phyloP scores from a whole-genome alignment of 1,140 invertebrate genomes.

The Neuroterus valhalla region DNA sequence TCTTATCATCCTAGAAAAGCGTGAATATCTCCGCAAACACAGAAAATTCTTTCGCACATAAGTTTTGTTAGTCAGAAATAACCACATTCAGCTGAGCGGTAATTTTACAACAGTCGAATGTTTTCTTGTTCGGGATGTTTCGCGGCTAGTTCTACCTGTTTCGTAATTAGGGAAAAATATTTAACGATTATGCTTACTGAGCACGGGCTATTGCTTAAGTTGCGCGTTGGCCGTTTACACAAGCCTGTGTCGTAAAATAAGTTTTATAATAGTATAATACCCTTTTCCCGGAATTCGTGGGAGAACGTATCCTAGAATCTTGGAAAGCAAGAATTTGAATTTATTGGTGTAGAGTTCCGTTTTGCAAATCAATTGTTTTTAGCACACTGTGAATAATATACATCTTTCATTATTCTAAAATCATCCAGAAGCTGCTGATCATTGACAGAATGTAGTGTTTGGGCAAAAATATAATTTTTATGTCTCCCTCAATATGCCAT shows the following conservation, averaged over 20 bases:
- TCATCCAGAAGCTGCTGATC: too few species aligned
- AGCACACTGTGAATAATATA: too few species aligned
- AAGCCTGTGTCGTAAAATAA: neutral
- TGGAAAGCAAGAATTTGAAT: too few species aligned
- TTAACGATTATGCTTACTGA: constrained; percentile 28
- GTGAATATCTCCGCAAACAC: neutral
- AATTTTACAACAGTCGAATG: constrained; percentile 19
- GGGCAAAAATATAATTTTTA: too few species aligned
- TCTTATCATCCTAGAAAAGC: neutral
- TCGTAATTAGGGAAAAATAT: constrained; percentile 14
- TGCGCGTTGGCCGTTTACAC: neutral
- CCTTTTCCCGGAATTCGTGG: neutral
- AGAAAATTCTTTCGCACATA: constrained; percentile 4
- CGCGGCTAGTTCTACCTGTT: constrained; percentile 12
- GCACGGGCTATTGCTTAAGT: constrained; percentile 2
- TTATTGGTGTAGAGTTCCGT: too few species aligned
- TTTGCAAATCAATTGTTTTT: too few species aligned
- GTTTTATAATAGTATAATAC: neutral
- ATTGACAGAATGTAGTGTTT: too few species aligned
- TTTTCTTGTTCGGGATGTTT: neutral
- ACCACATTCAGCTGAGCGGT: neutral
- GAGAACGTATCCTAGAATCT: too few species aligned
- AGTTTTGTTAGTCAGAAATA: constrained; percentile 18
- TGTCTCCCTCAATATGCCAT: too few species aligned
- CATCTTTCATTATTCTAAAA: too few species aligned